phyloP scores from a whole-genome alignment of 2,888 invertebrate species.

The Melanophora roralis region DNA sequence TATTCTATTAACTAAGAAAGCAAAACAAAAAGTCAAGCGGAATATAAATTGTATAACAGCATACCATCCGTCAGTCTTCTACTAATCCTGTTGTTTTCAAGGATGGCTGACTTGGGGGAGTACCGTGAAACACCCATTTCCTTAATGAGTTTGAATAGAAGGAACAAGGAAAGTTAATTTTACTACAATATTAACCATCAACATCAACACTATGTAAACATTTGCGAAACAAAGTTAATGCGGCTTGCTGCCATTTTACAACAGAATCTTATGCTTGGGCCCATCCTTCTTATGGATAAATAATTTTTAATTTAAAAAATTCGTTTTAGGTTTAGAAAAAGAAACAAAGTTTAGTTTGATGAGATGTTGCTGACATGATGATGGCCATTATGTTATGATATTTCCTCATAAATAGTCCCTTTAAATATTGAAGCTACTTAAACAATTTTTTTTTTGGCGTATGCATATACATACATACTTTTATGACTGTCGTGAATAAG shows the following conservation, averaged over 20 bases:
- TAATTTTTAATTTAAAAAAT: not conserved
- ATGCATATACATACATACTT: not conserved
- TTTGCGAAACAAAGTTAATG: not conserved
- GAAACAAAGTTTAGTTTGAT: not conserved
- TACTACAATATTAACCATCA: not conserved
- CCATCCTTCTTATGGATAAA: not conserved
- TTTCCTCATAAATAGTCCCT: not conserved
- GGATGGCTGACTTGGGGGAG: not conserved
- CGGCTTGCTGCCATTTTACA: not conserved
- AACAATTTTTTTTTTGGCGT: not conserved
- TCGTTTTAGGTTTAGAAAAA: not conserved
- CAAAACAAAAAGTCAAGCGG: not conserved
- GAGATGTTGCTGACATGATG: not conserved
- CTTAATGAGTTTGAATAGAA: not conserved
- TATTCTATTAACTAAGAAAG: not conserved
- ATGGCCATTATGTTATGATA: not conserved
- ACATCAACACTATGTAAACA: conserved; percentile 14
- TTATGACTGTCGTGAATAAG: no score
- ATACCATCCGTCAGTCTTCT: not conserved
- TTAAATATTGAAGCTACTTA: not conserved
- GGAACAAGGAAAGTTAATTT: not conserved
- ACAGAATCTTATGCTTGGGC: not conserved
- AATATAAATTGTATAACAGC: conserved; percentile 6
- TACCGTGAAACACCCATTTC: not conserved
- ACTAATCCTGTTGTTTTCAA: not conserved